These are phyloP conservation scores for Sympetrum striolatum DNA, from an alignment of 2,888 invertebrate genomes.

Conservation along the genomic window DNA sequence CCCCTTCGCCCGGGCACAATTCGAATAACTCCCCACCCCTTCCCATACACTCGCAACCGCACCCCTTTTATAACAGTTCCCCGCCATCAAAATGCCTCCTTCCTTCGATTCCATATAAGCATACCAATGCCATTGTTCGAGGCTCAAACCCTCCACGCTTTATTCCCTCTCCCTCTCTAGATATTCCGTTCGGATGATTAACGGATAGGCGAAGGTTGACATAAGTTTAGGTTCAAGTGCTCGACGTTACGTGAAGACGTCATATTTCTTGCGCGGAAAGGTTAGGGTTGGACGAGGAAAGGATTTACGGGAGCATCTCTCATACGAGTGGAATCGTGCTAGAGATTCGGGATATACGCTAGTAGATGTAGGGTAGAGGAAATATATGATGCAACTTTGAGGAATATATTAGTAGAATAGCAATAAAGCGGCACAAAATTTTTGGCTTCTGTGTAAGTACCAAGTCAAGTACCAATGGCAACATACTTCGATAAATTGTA, in stretches of 20 bases:
- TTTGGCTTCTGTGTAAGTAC: no score
- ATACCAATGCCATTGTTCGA: not conserved
- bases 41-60: not conserved
- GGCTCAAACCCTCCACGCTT: not conserved
- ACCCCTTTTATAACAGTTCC: not conserved
- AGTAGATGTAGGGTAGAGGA: no score
- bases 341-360: not conserved
- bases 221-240: slow-evolving; percentile 21
- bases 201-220: not conserved
- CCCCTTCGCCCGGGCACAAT: not conserved
- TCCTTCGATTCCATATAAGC: slow-evolving; percentile 12
- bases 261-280: slow-evolving; percentile 12
- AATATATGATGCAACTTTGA: no score
- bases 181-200: slow-evolving; percentile 7
- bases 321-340: not conserved
- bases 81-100: slow-evolving; percentile 18
- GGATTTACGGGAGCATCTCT: no score
- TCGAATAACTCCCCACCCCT: not conserved
- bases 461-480: no score
- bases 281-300: not conserved
- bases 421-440: no score
- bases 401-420: no score
- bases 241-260: slow-evolving; percentile 32
- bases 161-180: not conserved
- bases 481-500: no score